Evolutionary conservation across 2,113 vertebrate species (phyloP).

Genomic region (Saimiri boliviensis): DNA sequence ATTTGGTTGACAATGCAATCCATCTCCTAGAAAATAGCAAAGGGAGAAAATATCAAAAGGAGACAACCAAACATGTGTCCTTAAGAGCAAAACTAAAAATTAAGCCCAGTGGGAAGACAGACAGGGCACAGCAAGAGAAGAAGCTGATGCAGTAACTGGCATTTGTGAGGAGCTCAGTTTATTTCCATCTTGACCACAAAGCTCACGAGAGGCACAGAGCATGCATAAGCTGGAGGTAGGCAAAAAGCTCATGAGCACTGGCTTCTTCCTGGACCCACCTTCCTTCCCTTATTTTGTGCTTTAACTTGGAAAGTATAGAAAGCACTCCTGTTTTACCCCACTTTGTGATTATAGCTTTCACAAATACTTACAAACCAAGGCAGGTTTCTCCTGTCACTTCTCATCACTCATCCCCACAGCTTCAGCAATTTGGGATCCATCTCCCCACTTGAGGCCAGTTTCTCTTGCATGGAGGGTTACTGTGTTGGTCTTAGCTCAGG

Average conservation of each 20-base stretch:
- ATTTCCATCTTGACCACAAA: conserved; percentile 29
- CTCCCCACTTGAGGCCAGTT: neutral
- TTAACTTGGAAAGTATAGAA: neutral
- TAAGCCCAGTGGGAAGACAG: neutral
- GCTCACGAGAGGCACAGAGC: neutral
- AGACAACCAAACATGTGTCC: neutral
- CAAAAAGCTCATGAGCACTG: neutral
- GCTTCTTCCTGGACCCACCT: neutral
- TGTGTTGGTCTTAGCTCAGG: neutral
- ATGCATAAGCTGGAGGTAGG: neutral
- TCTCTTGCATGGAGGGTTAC: neutral
- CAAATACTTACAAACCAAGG: neutral
- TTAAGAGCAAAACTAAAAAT: neutral
- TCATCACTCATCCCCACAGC: neutral
- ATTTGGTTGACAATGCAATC: conserved; percentile 97
- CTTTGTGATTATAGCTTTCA: neutral
- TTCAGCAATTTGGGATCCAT: neutral
- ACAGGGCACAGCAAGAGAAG: neutral
- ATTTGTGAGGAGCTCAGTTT: neutral
- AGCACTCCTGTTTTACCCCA: neutral
- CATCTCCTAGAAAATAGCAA: conserved; percentile 86
- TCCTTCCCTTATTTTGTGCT: neutral
- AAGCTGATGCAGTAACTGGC: neutral
- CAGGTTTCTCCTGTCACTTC: neutral
- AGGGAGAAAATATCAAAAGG: conserved; percentile 45